phyloP scores from a whole-genome alignment of 1,140 invertebrate genomes.

The Temnothorax nylanderi region DNA sequence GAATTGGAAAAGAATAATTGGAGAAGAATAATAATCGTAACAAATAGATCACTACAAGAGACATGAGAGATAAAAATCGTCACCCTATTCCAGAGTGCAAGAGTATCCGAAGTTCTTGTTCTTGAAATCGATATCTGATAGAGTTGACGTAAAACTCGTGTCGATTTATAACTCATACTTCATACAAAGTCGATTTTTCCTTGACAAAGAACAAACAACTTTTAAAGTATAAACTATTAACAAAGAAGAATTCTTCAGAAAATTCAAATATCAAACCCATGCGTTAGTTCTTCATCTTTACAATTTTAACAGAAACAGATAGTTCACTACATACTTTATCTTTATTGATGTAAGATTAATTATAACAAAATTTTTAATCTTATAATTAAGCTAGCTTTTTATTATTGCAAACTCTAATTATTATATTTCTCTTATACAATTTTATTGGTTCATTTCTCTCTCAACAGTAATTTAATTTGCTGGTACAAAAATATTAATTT shows the following conservation, averaged over 20 bases:
- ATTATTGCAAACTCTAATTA: background rate
- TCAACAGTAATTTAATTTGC: background rate
- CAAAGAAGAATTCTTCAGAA: background rate
- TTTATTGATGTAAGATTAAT: background rate
- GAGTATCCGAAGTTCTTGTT: background rate
- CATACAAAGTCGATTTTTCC: background rate
- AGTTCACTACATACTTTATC: background rate
- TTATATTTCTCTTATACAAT: background rate
- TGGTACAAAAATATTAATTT: background rate
- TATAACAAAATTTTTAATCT: background rate
- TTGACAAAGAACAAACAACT: background rate
- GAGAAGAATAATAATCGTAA: background rate
- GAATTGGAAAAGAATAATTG: background rate
- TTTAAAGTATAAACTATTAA: background rate
- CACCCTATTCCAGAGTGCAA: background rate
- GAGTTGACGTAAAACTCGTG: background rate
- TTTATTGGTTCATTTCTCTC: background rate
- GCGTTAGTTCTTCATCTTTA: background rate
- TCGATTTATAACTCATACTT: background rate
- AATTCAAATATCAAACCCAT: background rate
- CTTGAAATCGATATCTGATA: constrained; percentile 17
- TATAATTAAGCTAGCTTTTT: background rate
- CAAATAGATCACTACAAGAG: background rate
- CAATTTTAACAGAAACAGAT: background rate
- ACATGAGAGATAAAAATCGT: background rate